These are phyloP conservation scores for Vannuccia rotundouncinata DNA, from an alignment of 2,888 invertebrate genomes.

Conservation along the genomic window DNA sequence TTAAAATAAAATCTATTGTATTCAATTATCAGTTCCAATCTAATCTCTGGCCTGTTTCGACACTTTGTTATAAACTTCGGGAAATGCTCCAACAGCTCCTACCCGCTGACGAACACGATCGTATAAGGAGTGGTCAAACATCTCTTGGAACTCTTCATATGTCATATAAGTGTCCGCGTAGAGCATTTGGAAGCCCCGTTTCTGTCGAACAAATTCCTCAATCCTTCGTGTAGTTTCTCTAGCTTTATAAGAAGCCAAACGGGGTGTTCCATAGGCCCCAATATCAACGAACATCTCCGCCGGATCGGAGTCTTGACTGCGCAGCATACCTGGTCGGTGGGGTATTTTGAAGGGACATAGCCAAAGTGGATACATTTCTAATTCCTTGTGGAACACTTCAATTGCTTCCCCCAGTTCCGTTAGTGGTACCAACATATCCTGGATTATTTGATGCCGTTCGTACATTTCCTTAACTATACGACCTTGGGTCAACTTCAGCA, in stretches of 20 bases:
- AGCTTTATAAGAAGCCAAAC: constrained; percentile 62
- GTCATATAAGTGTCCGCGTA: constrained; percentile 75
- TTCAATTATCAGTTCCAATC: too few species aligned
- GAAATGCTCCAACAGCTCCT: constrained; percentile 67
- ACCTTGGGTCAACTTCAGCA: constrained; percentile 71
- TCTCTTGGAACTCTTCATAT: constrained; percentile 67
- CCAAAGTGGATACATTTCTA: constrained; percentile 75
- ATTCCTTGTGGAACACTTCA: constrained; percentile 64
- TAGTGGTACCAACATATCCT: constrained; percentile 74
- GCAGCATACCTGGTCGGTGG: constrained; percentile 67
- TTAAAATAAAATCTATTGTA: too few species aligned
- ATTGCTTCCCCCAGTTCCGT: constrained; percentile 61
- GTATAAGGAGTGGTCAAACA: constrained; percentile 74
- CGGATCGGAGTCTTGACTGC: constrained; percentile 59
- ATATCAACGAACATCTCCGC: constrained; percentile 70
- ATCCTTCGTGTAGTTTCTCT: constrained; percentile 65
- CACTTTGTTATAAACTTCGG: constrained; percentile 71
- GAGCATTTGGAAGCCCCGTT: constrained; percentile 72
- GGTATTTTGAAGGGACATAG: constrained; percentile 71
- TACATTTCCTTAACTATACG: constrained; percentile 67
- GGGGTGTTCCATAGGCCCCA: constrained; percentile 72
- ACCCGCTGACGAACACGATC: constrained; percentile 63
- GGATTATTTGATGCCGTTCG: constrained; percentile 69
- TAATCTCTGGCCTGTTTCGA: constrained; percentile 50
- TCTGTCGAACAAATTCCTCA: constrained; percentile 67